Evolutionary conservation across 1,140 invertebrate species (phyloP), one percentile per base, ranked within the genome.

Genomic region (Drosophila serrata): DNA sequence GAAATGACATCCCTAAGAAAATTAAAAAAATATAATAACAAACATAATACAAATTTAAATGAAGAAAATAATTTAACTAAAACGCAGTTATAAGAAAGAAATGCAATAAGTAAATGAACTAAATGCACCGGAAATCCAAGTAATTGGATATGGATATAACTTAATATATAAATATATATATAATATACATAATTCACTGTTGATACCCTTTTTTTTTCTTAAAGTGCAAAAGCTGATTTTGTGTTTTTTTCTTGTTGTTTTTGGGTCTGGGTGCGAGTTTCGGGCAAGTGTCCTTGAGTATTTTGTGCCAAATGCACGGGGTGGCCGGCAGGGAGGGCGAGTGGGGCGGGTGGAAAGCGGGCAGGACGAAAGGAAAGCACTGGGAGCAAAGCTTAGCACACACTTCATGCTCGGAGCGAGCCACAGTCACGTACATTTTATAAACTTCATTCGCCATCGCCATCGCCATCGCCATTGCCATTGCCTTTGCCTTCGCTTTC

Each of bases 361-460:
- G 7, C 31, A 56, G 27, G 22, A 13, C n/a, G 42, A 57, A 37
- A 19, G 29, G 53, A 35, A 35, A 22, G 37, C 48, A 64, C 49
- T 53, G 56, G 65, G 55, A 78, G 65, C 78, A 79, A 76, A 88
- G 84, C 82, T 87, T 87, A 88, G 81, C 82, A 87, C 84, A 88
- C 81, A 87, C 84, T 87, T 87, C 72, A 84, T 77, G 80, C 85
- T 70, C 63, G 58, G 76, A 80, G 85, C 82, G 84, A 76, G 82
- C 82, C 81, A 78, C 82, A 75, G 84, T 82, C 82, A 88, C 80
- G 82, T 87, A 81, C 79, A 79, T 75, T 85, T 85, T 86, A 87
- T 87, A 88, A 88, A 88, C 84, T 88, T 84, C 76, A 81, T 75
- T 75, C 43, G 43, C 58, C 24, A 46, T 42, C 13, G 22, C 40